Evolutionary conservation across 2,888 invertebrate species (phyloP), one percentile per base, ranked within the genome.

Genomic region (Belgica antarctica): DNA sequence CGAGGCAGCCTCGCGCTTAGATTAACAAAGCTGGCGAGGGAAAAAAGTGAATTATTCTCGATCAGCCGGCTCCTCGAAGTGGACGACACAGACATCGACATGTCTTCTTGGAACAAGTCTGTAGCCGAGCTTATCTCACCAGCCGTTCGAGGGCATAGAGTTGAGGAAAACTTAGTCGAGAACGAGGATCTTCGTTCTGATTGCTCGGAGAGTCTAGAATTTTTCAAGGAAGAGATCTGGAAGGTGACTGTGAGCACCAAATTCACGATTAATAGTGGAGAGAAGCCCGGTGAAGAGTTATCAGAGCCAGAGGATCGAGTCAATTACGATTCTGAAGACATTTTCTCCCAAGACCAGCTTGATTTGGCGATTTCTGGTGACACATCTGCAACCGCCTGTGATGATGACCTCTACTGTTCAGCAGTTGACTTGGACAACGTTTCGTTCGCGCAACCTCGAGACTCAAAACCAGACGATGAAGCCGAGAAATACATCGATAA

Each of bases 91-190:
- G 12, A 24, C 0, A 46, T 65, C 8, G 46, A 65, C 27, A 47
- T 65, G 17, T 65, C 65, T 19, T 46, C 65, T 10, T 65, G 65
- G 65, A 47, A 65, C 8, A 46, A 24, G 15, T 46, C 46, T 4
- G 41, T 25, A 25, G 65, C 41, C 1, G 27, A 65, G 12, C 10
- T 65, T 1, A 25, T 47, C 4, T 65, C 65, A 15, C 65, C 65
- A 46, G 65, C n/a, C n/a, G n/a, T n/a, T n/a, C n/a, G n/a, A n/a
- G n/a, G n/a, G n/a, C n/a, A n/a, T n/a, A n/a, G n/a, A n/a, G n/a
- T n/a, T n/a, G n/a, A n/a, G n/a, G n/a, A n/a, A n/a, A n/a, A n/a
- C n/a, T n/a, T n/a, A n/a, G n/a, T 17, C n/a, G 17, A 52, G 12
- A n/a, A 52, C 17, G 52, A 52, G 10, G n/a, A 52, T 17, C 17